Evolutionary conservation across 37 sponge, comb jelly and placozoan species (phyloP), one percentile per base, ranked within the genome.

Genomic region (Tethya wilhelma): DNA sequence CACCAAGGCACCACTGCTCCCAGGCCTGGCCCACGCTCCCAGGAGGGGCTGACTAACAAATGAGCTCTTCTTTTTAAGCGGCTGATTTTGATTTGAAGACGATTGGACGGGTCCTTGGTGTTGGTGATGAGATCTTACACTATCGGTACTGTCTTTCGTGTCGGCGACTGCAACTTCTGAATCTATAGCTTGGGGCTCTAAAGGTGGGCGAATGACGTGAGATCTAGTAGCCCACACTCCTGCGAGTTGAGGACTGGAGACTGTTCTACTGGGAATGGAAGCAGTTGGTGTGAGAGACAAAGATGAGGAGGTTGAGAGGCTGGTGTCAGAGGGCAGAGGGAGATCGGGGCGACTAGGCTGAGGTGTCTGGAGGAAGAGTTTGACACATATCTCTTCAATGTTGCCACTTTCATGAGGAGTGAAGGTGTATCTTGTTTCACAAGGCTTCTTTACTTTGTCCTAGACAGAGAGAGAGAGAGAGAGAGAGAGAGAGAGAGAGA

Each of bases 381-480:
- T 38, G 57, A 84, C 84, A 12, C 40, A 56, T 43, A 67, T 37
- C 57, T 84, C 84, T 2, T 75, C 68, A 23, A 58, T 67, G 34
- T 40, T 34, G 25, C 71, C 64, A 7, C 39, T 64, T 31, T 69
- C 72, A 1, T 26, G 22, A 0, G 89, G 77, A 60, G 41, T 49
- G 65, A 88, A 82, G 20, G 38, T 49, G 39, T 71, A 79, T 14
- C 57, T 73, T 0, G 90, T 89, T 68, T 74, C 71, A 25, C 67
- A 64, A 1, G 90, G 90, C 28, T 62, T 58, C 32, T 56, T 59
- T 19, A 91, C 92, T 9, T 83, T 67, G 31, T 78, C 84, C 91
- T 91, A 30, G 6, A 2, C 20, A 2, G 67, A 39, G 29, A 19
- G 66, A 53, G 67, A 22, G 73, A 23, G 67, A 20, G 59, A 12